Percentiles rank a stretch among this genome's conserved stretches.
These are phyloP conservation scores for Motacilla tschutschensis DNA, from an alignment of 2,113 vertebrate species.

Conservation along the genomic window DNA sequence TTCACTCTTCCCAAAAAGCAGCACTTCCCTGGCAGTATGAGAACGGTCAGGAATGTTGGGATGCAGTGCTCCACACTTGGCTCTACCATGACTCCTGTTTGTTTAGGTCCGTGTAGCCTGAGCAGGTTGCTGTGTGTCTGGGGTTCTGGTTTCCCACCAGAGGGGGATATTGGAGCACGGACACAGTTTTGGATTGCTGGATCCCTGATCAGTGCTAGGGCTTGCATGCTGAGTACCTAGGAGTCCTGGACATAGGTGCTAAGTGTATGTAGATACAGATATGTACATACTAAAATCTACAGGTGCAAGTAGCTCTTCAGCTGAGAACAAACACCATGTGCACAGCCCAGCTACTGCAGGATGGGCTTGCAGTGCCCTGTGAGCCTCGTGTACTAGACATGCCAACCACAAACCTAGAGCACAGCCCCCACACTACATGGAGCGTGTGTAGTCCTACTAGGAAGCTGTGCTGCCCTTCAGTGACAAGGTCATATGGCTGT, in stretches of 20 bases:
- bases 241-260: not conserved
- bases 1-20: not conserved
- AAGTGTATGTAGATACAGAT: not conserved
- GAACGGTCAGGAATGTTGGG: not conserved
- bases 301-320: not conserved
- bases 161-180: not conserved
- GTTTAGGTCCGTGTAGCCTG: not conserved
- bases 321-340: not conserved
- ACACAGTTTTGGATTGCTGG: not conserved
- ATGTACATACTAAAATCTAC: not conserved
- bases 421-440: not conserved
- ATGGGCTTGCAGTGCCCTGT: not conserved
- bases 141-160: not conserved
- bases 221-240: not conserved
- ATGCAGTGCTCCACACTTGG: fast-evolving
- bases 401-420: not conserved
- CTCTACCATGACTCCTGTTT: not conserved
- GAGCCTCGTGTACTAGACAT: fast-evolving
- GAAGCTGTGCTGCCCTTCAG: not conserved
- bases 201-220: not conserved
- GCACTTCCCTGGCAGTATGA: not conserved
- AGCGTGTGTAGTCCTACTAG: not conserved
- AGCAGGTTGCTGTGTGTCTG: not conserved
- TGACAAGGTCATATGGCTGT: fast-evolving
- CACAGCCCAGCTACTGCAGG: not conserved